These are phyloP conservation scores for Nipponacmea schrenckii DNA, from an alignment of 2,888 invertebrate species.

Conservation along the genomic window DNA sequence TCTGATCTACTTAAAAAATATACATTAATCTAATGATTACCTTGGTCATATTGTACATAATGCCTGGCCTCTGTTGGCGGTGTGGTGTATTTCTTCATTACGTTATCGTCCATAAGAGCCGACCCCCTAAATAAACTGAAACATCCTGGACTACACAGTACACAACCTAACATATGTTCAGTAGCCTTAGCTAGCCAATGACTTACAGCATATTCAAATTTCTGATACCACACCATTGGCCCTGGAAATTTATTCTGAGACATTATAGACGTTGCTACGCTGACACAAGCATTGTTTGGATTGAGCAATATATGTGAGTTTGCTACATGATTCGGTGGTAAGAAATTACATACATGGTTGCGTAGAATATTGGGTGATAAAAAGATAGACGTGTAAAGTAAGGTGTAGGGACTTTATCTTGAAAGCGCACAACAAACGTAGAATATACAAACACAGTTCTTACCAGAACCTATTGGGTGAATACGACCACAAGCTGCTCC, in stretches of 20 bases:
- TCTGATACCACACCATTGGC: slow-evolving; percentile 87
- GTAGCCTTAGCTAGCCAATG: slow-evolving; percentile 94
- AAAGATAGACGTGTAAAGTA: too few species aligned
- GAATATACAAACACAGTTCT: not conserved
- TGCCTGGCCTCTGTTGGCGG: slow-evolving; percentile 44
- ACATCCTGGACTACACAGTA: slow-evolving; percentile 57
- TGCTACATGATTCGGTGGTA: too few species aligned
- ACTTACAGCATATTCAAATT: slow-evolving; percentile 90
- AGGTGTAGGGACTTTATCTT: too few species aligned
- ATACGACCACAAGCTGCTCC: slow-evolving; percentile 98
- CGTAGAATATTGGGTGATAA: too few species aligned
- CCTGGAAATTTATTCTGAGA: slow-evolving; percentile 68
- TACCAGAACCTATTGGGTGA: slow-evolving; percentile 91
- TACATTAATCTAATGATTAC: slow-evolving; percentile 26
- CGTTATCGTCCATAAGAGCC: slow-evolving; percentile 56
- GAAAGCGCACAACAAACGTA: too few species aligned
- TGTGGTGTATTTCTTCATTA: slow-evolving; percentile 51
- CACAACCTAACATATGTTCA: slow-evolving; percentile 80
- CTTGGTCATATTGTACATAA: slow-evolving; percentile 57
- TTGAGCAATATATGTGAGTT: too few species aligned
- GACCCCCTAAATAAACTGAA: slow-evolving; percentile 56
- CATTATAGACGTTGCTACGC: not conserved
- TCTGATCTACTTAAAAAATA: not conserved
- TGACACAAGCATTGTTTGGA: too few species aligned
- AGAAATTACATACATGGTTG: too few species aligned